Evolutionary conservation across 2,797 vertebrate species (phyloP), one percentile per base, ranked within the genome.

Genomic region (Acanthurus tractus): DNA sequence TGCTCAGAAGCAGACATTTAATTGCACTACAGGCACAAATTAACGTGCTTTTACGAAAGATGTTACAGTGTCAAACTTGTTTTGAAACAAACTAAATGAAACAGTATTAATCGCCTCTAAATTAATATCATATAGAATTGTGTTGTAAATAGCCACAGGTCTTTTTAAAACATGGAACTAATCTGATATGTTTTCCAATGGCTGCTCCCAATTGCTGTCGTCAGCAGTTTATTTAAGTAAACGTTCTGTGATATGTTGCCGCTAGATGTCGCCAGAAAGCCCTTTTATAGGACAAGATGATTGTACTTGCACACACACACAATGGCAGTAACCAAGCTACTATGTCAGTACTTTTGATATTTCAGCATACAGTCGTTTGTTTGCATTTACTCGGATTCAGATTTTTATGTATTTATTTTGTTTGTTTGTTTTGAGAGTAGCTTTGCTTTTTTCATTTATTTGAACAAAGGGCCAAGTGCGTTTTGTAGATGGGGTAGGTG

Each of bases 181-280:
- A 22, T 50, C 14, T 9, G 1, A 12, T 0, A 8, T 20, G 34
- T 6, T 52, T 44, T 53, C 54, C 42, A 61, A 59, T 42, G 23
- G 13, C 18, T 38, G 12, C 11, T 20, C 25, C 13, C 11, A n/a
- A 14, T 7, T 3, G 29, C 22, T 10, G 23, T 14, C 11, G 17
- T 34, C 14, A 3, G 3, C 6, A 2, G 11, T 12, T 0, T 34
- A 11, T 9, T 0, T 38, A 6, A 4, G 2, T 20, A 29, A 40
- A 5, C 5, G 50, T 18, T 12, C 10, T 12, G 40, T 20, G 38
- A 9, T 0, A 2, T 44, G 10, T 9, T 0, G 18, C 44, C 84
- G 0, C 68, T 65, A 57, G 73, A 17, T 73, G 81, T 17, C 70
- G 50, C 78, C 55, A 83, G 29, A 34, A 34, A 6, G 29, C 29